Evolutionary conservation across 2,888 invertebrate genomes (phyloP), one percentile per base, ranked within the genome.

Genomic region (Ochropleura leucogaster): DNA sequence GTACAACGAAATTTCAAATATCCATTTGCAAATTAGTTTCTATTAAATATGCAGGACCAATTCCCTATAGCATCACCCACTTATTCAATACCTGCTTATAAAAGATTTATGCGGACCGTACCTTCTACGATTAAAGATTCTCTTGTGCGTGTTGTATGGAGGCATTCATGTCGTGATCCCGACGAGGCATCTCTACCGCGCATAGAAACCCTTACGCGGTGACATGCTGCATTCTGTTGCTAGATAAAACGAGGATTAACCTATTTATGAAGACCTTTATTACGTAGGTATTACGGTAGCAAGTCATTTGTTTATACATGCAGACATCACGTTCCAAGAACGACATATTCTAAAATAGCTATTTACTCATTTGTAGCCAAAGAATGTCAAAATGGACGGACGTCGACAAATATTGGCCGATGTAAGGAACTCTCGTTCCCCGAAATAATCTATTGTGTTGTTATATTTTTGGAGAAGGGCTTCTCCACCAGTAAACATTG

Each of bases 141-240:
- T 73, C 40, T 80, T 79, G 65, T 72, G 65, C 80, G 55, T 62
- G 51, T 51, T 79, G 55, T 79, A 79, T 72, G 55, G 47, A 62
- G 83, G 79, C 60, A 79, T 80, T 80, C 83, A 83, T 62, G 80
- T 66, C 65, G 40, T 62, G 65, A 78, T 79, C 65, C 63, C 44
- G 40, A 55, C 59, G 47, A 44, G 67, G 60, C 64, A 55, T 20
- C 60, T 42, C 12, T 42, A 30, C 57, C 64, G n/a, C 20, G 30
- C 49, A 79, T 72, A 68, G 30, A 83, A 79, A 68, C 55, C 60
- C 30, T 68, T 69, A 30, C 30, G 51, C 30, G 55, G 47, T 63
- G 63, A 49, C n/a, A 46, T 47, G n/a, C 55, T 81, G 42, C 44
- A 65, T 64, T 46, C 18, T 64, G 12, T 30, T 44, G 30, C 46